Conservation (phyloP, 2,888 invertebrate species). For the Merodon equestris region DNA sequence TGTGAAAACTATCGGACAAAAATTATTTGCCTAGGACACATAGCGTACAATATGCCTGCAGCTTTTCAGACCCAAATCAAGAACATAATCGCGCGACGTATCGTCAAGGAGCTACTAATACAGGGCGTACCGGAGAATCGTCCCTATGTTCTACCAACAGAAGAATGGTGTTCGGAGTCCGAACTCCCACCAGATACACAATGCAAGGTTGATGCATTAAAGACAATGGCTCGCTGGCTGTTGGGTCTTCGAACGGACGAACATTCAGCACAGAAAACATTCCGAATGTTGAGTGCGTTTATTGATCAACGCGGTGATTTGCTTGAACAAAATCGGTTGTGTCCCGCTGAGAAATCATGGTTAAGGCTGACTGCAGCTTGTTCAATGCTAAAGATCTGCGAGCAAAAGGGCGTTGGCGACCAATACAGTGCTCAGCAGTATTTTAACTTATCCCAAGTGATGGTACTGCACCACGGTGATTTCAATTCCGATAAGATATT, state of each 20-base stretch:
- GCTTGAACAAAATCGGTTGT: slow-evolving; percentile 85
- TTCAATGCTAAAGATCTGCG: slow-evolving; percentile 97
- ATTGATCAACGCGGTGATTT: slow-evolving; percentile 95
- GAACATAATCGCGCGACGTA: slow-evolving; percentile 95
- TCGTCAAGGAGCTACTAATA: slow-evolving; percentile 96
- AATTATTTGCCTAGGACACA: slow-evolving; percentile 95
- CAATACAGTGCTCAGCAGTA: slow-evolving; percentile 97
- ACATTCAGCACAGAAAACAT: slow-evolving; percentile 94
- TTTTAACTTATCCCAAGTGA: slow-evolving; percentile 93
- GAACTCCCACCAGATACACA: slow-evolving; percentile 93
- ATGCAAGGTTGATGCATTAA: slow-evolving; percentile 95
- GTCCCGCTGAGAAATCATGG: slow-evolving; percentile 95
- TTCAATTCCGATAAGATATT: not conserved
- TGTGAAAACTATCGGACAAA: slow-evolving; percentile 94
- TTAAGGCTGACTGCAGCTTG: slow-evolving; percentile 94
- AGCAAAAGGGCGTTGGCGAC: slow-evolving; percentile 97
- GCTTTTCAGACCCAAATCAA: slow-evolving; percentile 94
- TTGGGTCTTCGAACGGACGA: slow-evolving; percentile 93
- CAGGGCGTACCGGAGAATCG: slow-evolving; percentile 84
- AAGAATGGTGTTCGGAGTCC: slow-evolving; percentile 90
- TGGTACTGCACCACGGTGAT: slow-evolving; percentile 81
- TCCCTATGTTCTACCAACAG: slow-evolving; percentile 74
- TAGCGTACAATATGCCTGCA: slow-evolving; percentile 94
- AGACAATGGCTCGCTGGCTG: slow-evolving; percentile 97
- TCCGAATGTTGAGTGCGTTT: slow-evolving; percentile 95